Base-by-base conservation (phyloP, 2,888 invertebrate genomes). In the Nudaria mundana region DNA sequence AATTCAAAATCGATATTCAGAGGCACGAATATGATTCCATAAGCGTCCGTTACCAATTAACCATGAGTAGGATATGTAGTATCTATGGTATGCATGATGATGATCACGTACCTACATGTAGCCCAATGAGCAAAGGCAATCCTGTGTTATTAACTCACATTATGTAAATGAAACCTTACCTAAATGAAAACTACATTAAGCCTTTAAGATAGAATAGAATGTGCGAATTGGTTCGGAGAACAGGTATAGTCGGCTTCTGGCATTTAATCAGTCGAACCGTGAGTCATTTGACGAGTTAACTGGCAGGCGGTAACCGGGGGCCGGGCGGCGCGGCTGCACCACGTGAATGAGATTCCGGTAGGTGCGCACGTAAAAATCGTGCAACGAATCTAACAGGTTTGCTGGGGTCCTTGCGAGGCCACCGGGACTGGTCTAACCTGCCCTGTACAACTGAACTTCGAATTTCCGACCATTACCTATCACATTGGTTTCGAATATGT, bases 321-420 rank as follows among this genome's bases (percentile, higher is more conserved):
- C 65, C 63, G 66, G 62, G 66, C 66, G 74, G 71, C 63, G 76
- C 76, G 68, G 74, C 68, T 76, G 77, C 76, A 81, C 75, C 82
- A 80, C 81, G 82, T 87, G 80, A 87, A 87, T 87, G 88, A 85
- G 84, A 87, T 86, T 82, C 86, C 87, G 86, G 85, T 87, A 85
- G 86, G 85, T 85, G 84, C 84, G 81, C 85, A 87, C 87, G 86
- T 88, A 88, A 88, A 88, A 88, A 88, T 88, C 88, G 86, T 86
- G 86, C 87, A 86, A 87, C 86, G 81, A 87, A 88, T 88, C 88
- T 87, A 87, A 88, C 88, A 87, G 88, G 88, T 88, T 88, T 87
- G 76, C 82, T 81, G 86, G 81, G 83, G 84, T 87, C 87, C 87
- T 87, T 86, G 85, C 79, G 85, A 87, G 86, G 87, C 85, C 87